A percentile compares a stretch with the other conserved stretches of the same genome.
Conservation (phyloP, 2,113 vertebrate genomes). For the Anguilla rostrata region DNA sequence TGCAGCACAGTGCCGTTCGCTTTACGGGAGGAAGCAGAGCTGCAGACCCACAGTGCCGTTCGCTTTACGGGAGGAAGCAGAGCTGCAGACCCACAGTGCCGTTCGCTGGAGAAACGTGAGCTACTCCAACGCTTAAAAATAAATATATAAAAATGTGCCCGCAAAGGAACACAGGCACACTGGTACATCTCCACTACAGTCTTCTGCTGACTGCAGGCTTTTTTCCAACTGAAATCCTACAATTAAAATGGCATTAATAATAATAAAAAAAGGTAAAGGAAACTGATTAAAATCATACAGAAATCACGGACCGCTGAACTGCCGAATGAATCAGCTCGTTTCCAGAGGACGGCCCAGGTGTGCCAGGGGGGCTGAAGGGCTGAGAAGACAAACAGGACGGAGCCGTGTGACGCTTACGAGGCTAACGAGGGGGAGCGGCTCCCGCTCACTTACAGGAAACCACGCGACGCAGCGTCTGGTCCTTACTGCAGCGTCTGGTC, state of each 20-base stretch:
- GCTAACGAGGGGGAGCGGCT: not conserved
- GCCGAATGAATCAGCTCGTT: not conserved
- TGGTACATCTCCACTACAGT: not conserved
- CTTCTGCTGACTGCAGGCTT: not conserved
- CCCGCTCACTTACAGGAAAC: not conserved
- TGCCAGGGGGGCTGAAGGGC: not conserved
- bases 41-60: too few relatives aligned
- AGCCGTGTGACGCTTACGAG: not conserved
- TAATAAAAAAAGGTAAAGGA: not conserved
- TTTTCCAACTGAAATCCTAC: not conserved
- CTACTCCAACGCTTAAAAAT: not conserved
- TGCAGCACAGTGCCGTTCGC: too few relatives aligned
- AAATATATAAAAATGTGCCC: not conserved
- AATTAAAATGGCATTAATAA: not conserved
- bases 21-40: too few relatives aligned
- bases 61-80: slow-evolving; percentile 32
- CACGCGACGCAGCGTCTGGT: too few relatives aligned
- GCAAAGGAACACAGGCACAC: too few relatives aligned
- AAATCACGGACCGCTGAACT: not conserved
- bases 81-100: slow-evolving; percentile 36
- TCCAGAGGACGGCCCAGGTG: not conserved
- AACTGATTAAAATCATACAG: not conserved
- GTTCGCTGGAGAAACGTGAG: not conserved
- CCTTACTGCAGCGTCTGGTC: too few relatives aligned
- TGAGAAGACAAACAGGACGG: not conserved